Evolutionary conservation across 2,113 vertebrate genomes (phyloP).

Genomic region (Lonchura striata): DNA sequence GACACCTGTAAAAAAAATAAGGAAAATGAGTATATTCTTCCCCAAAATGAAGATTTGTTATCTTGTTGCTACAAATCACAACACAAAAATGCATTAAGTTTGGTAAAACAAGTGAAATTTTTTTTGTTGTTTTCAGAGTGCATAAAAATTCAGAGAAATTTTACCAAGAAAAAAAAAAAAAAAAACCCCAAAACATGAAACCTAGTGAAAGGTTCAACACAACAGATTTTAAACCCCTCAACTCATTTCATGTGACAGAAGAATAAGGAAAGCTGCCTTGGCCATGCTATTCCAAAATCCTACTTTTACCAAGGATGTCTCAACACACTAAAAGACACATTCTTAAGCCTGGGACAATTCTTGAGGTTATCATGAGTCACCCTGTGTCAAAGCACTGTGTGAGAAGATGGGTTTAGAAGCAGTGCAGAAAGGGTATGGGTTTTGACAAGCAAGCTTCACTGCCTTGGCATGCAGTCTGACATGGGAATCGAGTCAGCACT

Average conservation of each 20-base stretch:
- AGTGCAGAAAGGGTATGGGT: not conserved
- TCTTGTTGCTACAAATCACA: not conserved
- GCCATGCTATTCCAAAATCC: not conserved
- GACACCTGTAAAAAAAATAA: conserved; percentile 61
- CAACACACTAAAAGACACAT: not conserved
- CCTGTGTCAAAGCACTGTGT: not conserved
- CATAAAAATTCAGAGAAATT: not conserved
- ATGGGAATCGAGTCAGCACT: conserved; percentile 40
- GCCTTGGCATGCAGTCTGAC: conserved; percentile 9
- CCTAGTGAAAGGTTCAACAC: not conserved
- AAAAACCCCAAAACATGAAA: not conserved
- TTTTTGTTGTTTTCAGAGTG: not conserved
- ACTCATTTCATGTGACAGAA: not conserved
- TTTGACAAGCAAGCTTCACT: conserved; percentile 33
- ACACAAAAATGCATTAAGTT: not conserved
- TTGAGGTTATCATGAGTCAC: not conserved
- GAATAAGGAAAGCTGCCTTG: not conserved
- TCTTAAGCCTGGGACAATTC: not conserved
- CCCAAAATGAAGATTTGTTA: not conserved
- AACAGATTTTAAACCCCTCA: not conserved
- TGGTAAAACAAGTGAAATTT: not conserved
- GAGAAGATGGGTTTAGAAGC: not conserved
- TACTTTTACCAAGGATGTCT: not conserved
- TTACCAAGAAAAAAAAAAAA: not conserved
- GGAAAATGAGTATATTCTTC: not conserved